phyloP scores from a whole-genome alignment of 1,140 invertebrate genomes.

The Micrasema minimum region DNA sequence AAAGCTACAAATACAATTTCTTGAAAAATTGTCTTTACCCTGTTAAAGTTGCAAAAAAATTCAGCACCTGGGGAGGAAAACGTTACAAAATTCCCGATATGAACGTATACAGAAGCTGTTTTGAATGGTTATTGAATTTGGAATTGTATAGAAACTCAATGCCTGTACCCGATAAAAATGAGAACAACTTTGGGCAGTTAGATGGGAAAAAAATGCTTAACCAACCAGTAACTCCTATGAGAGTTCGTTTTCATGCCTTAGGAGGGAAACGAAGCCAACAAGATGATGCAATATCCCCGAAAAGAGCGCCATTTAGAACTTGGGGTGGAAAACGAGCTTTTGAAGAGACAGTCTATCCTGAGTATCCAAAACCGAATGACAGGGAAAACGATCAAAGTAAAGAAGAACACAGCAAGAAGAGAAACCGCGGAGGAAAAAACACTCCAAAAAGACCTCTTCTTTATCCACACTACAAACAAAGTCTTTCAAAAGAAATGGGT shows the following conservation, averaged over 20 bases:
- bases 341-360: neutral
- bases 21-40: constrained; percentile 14
- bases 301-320: constrained; percentile 23
- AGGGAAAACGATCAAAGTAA: constrained; percentile 2
- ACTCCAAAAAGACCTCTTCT: neutral
- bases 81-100: neutral
- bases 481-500: too few species aligned
- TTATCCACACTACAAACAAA: neutral
- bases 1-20: neutral
- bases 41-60: neutral
- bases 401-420: constrained; percentile 16
- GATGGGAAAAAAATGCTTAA: too few species aligned
- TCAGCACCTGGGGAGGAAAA: constrained; percentile 19
- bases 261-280: constrained; percentile 30
- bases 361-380: constrained; percentile 6
- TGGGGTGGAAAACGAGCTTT: constrained; percentile 40
- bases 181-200: too few species aligned
- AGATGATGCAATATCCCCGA: constrained; percentile 1
- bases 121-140: constrained; percentile 4
- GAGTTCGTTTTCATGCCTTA: constrained; percentile 34
- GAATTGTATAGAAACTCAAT: too few species aligned
- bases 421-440: constrained; percentile 37
- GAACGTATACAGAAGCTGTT: constrained; percentile 1
- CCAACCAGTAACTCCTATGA: constrained; percentile 12
- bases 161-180: too few species aligned